These are phyloP conservation scores for Hypercompe scribonia DNA, from an alignment of 2,888 invertebrate genomes.

Conservation along the genomic window DNA sequence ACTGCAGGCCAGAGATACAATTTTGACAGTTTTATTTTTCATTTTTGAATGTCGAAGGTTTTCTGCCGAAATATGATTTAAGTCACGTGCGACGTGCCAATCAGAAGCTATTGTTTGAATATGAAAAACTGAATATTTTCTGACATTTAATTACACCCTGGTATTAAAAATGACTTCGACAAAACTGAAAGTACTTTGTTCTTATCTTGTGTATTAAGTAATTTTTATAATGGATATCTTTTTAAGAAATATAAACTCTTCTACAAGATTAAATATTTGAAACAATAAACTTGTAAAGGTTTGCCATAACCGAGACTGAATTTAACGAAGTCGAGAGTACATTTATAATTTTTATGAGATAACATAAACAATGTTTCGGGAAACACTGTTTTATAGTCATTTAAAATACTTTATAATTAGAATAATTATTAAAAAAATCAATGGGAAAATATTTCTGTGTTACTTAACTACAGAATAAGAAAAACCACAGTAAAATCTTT, in stretches of 20 bases:
- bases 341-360: no score
- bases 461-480: no score
- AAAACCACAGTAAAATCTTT: no score
- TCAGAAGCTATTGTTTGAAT: constrained; percentile 44
- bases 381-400: neutral
- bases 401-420: neutral
- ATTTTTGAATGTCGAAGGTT: neutral
- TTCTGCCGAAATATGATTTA: constrained; percentile 23
- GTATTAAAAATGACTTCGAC: constrained; percentile 1
- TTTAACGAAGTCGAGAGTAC: no score
- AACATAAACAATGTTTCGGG: no score
- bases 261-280: neutral
- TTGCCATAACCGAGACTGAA: no score
- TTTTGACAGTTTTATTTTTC: neutral
- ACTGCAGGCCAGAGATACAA: neutral
- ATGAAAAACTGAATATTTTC: constrained; percentile 37
- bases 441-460: no score
- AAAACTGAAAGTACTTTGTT: constrained; percentile 24
- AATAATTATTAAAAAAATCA: no score
- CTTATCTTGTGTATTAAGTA: neutral
- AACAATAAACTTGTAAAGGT: no score
- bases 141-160: constrained; percentile 38
- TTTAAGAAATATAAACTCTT: no score
- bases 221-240: no score
- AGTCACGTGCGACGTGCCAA: constrained; percentile 47